A percentile compares a stretch with the other conserved stretches of the same genome.
phyloP scores from a whole-genome alignment of 2,888 invertebrate genomes.

The Erynnis tages region DNA sequence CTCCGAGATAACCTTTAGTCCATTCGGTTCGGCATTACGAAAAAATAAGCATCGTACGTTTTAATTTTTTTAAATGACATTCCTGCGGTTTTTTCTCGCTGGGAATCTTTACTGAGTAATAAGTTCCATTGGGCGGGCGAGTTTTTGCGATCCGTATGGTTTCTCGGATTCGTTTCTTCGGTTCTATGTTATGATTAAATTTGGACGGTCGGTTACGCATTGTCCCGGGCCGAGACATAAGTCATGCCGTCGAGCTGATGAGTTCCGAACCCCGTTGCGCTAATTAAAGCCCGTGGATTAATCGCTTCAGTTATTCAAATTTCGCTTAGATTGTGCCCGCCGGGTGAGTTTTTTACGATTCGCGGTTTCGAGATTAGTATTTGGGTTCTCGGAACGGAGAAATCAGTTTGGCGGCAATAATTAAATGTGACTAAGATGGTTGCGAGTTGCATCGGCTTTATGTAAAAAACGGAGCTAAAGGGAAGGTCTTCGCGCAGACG shows the following conservation, averaged over 20 bases:
- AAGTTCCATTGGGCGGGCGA: constrained; percentile 58
- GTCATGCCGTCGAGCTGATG: constrained; percentile 66
- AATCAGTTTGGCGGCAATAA: constrained; percentile 55
- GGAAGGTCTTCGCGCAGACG: constrained; percentile 67
- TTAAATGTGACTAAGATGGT: constrained; percentile 48
- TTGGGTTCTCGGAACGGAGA: constrained; percentile 68
- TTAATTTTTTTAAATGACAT: constrained; percentile 81
- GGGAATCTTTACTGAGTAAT: constrained; percentile 71
- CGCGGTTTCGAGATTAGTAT: constrained; percentile 69
- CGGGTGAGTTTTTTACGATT: constrained; percentile 67
- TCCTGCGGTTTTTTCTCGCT: constrained; percentile 78
- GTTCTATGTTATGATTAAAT: constrained; percentile 54
- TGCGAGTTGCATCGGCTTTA: constrained; percentile 26
- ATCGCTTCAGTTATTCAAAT: constrained; percentile 73
- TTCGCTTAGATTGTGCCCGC: constrained; percentile 54
- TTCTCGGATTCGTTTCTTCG: constrained; percentile 53
- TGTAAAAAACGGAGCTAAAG: constrained; percentile 46
- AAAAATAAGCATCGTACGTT: constrained; percentile 70
- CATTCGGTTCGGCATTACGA: constrained; percentile 75
- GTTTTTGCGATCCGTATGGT: constrained; percentile 68
- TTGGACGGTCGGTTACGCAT: constrained; percentile 51
- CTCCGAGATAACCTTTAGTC: constrained; percentile 79
- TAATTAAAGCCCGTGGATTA: constrained; percentile 69
- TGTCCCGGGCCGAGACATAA: constrained; percentile 52
- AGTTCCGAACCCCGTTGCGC: constrained; percentile 59